A percentile compares a stretch with the other conserved stretches of the same genome.
phyloP scores from a whole-genome alignment of 2,797 vertebrate species.

The Pterois miles region DNA sequence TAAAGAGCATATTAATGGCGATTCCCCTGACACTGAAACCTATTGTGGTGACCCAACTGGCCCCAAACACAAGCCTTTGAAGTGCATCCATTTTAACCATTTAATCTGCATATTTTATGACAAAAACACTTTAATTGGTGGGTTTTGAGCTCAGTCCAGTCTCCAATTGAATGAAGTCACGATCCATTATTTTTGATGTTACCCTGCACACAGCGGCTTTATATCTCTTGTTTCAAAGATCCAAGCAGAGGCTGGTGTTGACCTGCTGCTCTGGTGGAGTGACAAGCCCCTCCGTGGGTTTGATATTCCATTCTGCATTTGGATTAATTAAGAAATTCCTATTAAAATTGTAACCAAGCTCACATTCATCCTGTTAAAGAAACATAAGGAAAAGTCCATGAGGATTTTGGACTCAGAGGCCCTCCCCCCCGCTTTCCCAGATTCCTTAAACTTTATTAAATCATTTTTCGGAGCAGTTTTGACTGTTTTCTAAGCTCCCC shows the following conservation, averaged over 20 bases:
- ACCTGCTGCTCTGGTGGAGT: constrained; percentile 79
- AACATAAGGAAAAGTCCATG: constrained; percentile 77
- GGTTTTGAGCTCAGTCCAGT: constrained; percentile 72
- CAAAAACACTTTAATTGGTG: constrained; percentile 81
- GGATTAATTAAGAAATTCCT: constrained; percentile 86
- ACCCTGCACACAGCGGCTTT: constrained; percentile 60
- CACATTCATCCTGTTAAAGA: constrained; percentile 79
- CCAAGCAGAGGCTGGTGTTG: constrained; percentile 73
- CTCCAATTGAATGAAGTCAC: constrained; percentile 67
- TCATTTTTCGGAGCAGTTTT: constrained; percentile 66
- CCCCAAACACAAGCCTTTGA: constrained; percentile 75
- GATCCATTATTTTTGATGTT: constrained; percentile 76
- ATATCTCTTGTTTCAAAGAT: constrained; percentile 71
- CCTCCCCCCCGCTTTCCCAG: constrained; percentile 49
- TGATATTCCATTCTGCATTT: constrained; percentile 79
- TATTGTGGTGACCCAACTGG: constrained; percentile 66
- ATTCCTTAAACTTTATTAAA: constrained; percentile 81
- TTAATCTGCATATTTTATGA: constrained; percentile 81
- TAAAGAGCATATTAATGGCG: constrained; percentile 64
- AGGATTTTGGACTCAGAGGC: constrained; percentile 72
- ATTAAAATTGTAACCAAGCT: constrained; percentile 83
- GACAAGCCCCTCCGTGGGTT: constrained; percentile 78
- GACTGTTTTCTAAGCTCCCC: constrained; percentile 76
- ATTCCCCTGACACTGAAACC: constrained; percentile 69
- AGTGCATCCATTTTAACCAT: constrained; percentile 78